A percentile compares a stretch with the other conserved stretches of the same genome.
These are phyloP conservation scores for Procapra przewalskii DNA, from an alignment of 2,113 vertebrate genomes.

Conservation along the genomic window DNA sequence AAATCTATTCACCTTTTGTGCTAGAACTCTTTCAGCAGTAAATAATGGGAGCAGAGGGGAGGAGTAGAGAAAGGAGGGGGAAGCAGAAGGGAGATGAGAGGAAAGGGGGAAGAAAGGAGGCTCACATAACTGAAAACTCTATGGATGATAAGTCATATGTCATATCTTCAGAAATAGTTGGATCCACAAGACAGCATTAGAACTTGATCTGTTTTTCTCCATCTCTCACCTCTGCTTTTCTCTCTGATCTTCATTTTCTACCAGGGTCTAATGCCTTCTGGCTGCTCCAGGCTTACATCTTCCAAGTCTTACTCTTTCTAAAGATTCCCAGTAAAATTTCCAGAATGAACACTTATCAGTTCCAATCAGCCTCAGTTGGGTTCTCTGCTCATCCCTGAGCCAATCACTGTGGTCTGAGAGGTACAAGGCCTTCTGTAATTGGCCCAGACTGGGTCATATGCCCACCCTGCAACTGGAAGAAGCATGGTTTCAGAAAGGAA, in stretches of 20 bases:
- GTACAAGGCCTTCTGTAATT: neutral
- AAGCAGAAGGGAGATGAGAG: neutral
- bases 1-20: neutral
- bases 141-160: neutral
- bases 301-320: neutral
- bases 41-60: neutral
- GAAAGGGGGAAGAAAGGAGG: neutral
- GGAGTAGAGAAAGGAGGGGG: too few relatives aligned
- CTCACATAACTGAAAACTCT: neutral
- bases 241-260: neutral
- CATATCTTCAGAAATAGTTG: neutral
- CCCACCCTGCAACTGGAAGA: neutral
- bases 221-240: neutral
- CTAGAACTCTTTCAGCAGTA: neutral
- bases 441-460: neutral
- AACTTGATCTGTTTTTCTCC: neutral
- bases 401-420: neutral
- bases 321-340: neutral
- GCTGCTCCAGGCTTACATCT: neutral
- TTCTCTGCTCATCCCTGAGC: neutral
- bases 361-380: neutral
- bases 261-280: neutral
- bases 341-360: neutral
- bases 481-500: neutral
- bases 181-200: neutral